Evolutionary conservation across 2,797 vertebrate species (phyloP), one percentile per base, ranked within the genome.

Genomic region (Cryptoprocta ferox): DNA sequence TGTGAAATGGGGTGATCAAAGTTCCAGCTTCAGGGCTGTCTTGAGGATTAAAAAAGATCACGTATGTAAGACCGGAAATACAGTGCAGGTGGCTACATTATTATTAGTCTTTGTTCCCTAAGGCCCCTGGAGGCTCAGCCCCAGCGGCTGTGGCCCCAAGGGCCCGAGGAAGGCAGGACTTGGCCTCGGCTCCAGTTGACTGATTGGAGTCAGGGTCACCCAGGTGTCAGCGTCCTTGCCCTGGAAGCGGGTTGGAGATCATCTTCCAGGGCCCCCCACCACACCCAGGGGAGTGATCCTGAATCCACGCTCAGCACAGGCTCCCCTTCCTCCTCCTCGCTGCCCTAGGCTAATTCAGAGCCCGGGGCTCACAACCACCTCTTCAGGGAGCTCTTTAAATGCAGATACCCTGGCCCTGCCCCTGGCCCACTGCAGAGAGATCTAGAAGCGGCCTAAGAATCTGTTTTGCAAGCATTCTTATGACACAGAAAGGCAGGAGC

Each of bases 71-170:
- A n/a, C 35, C 3, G 6, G 7, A 45, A 94, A 42, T 75, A 16
- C 2, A 32, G n/a, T 37, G 35, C 50, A 50, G 48, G n/a, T 0
- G 13, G 45, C 66, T 42, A 30, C 15, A 0, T 42, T 24, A 18
- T 79, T n/a, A 19, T n/a, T 59, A 48, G 68, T 26, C 68, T 68
- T 9, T 3, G 1, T 39, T 70, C 63, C 75, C 83, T 10, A 42
- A 35, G 68, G 45, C 0, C 4, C 73, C 37, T 6, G 26, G 37
- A 92, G 65, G 19, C 32, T 89, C 39, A 24, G 82, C 37, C 0
- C 63, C 28, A 26, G 53, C 1, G 9, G 7, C 53, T 0, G 1
- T 7, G 37, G 76, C 45, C 19, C 32, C 16, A 0, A 39, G 2
- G 45, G 2, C 9, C 24, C 53, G 24, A 45, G 5, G 30, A 73